A percentile compares a stretch with the other conserved stretches of the same genome.
phyloP scores from a whole-genome alignment of 2,113 vertebrate species.

The Centropristis striata region DNA sequence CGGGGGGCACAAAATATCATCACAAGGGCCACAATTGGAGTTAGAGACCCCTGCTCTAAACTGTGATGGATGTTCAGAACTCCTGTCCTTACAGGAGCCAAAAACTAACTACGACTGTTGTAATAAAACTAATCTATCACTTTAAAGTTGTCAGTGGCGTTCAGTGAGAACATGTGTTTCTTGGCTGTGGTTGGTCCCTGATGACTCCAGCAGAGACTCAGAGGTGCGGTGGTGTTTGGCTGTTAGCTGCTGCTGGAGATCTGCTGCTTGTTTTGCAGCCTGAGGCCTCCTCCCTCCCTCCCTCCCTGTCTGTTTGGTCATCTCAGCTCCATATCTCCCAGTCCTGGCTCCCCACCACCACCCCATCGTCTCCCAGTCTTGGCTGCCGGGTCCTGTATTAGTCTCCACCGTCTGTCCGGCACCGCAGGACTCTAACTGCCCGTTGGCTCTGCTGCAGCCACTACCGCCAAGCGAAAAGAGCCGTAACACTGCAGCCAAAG shows the following conservation, averaged over 20 bases:
- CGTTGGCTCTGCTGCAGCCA: slow-evolving; percentile 32
- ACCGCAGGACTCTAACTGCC: slow-evolving; percentile 36
- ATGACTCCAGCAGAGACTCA: background rate
- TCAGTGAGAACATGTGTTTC: no score
- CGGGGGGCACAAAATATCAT: no score
- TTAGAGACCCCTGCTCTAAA: no score
- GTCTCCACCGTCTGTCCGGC: slow-evolving; percentile 39
- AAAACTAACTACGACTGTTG: no score
- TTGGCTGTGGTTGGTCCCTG: background rate
- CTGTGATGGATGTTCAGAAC: no score
- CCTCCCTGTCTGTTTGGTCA: slow-evolving; percentile 9
- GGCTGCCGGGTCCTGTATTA: slow-evolving; percentile 22
- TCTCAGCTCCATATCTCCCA: slow-evolving; percentile 7
- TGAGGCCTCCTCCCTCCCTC: no score
- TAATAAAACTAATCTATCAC: no score
- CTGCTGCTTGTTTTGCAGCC: background rate
- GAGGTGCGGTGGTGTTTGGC: background rate
- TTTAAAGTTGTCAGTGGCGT: no score
- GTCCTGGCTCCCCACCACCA: background rate
- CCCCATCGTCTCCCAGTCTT: slow-evolving; percentile 26
- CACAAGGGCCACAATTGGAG: no score
- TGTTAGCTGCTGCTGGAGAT: background rate
- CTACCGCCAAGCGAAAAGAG: slow-evolving; percentile 35
- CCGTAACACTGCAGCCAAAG: slow-evolving; percentile 36
- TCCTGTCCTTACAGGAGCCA: no score